Base-by-base conservation (phyloP, 1,140 invertebrate genomes). In the Phortica variegata region DNA sequence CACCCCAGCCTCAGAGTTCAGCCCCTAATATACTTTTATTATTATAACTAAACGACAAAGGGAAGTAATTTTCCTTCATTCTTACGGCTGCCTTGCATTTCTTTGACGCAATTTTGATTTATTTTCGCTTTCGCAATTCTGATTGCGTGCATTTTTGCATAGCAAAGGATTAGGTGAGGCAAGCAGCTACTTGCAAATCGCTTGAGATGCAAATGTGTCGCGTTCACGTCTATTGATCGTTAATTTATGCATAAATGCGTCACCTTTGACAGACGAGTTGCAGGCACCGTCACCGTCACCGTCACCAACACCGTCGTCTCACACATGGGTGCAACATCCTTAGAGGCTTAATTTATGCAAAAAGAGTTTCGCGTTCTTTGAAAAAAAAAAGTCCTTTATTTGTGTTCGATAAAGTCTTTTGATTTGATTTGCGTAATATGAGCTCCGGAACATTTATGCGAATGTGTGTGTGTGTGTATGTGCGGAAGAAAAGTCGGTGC, bases 161-260 rank as follows among this genome's bases (percentile, higher is more conserved):
- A n/a, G n/a, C n/a, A n/a, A n/a, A n/a, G n/a, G n/a, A n/a, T n/a
- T n/a, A n/a, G n/a, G n/a, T n/a, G n/a, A n/a, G n/a, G n/a, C n/a
- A n/a, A n/a, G n/a, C n/a, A n/a, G n/a, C n/a, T n/a, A n/a, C n/a
- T n/a, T n/a, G n/a, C n/a, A n/a, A n/a, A n/a, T n/a, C 43, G 51
- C 58, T 66, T 68, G 63, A 63, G 34, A 66, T 66, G 63, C 63
- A 66, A 66, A 66, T 66, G 33, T 17, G 47, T 15, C 17, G 47
- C 43, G 53, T 50, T 55, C 54, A 54, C 60, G 58, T 65, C n/a
- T 68, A 68, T 68, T 68, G 63, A 68, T 68, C 63, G 65, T 60
- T 68, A 68, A 68, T 68, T 68, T 68, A 68, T 68, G 63, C 63
- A 68, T 63, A 68, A 68, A 68, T 63, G 63, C 63, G 65, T 68